Base-by-base conservation (phyloP, 2,797 vertebrate species). In the Geotrypetes seraphini region DNA sequence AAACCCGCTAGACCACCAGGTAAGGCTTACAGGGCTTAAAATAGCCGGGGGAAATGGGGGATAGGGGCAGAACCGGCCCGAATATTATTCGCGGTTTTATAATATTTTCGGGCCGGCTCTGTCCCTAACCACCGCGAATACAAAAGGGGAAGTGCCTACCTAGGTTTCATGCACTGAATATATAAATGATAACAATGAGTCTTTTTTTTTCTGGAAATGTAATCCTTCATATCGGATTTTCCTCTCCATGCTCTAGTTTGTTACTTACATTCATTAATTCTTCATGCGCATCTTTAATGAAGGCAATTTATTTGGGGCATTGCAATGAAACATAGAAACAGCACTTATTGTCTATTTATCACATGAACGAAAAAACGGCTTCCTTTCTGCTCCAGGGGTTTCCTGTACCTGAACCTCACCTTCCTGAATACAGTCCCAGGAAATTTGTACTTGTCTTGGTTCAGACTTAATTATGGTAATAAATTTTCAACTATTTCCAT, bases 201-300 rank as follows among this genome's bases (percentile, higher is more conserved):
- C 50, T 27, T 45, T 66, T n/a, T 66, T n/a, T 26, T 33, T 52
- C 42, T 44, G 50, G 22, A 35, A 34, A 27, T 33, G 53, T 60
- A 63, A 66, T 61, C 63, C 57, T 55, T 55, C 48, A 32, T 16
- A 28, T n/a, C n/a, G n/a, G 12, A 15, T 15, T 31, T 43, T 53
- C 5, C 49, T 47, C 48, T 18, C 47, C 45, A 12, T 53, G 41
- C 31, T 38, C 12, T 23, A 18, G 5, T 27, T 57, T 65, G 50
- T 37, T 57, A 55, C 37, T 62, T 50, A 33, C 33, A 27, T 8
- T 60, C 43, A 71, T 75, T 74, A 75, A 68, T 67, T 26, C 40
- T 64, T 31, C 30, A 59, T 56, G 43, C 56, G 75, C 68, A 72
- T 66, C 53, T 60, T 55, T 70, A 66, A 70, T 60, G 33, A 55